Evolutionary conservation across 2,888 invertebrate species (phyloP), one percentile per base, ranked within the genome.

Genomic region (Drosophila engyochracea): DNA sequence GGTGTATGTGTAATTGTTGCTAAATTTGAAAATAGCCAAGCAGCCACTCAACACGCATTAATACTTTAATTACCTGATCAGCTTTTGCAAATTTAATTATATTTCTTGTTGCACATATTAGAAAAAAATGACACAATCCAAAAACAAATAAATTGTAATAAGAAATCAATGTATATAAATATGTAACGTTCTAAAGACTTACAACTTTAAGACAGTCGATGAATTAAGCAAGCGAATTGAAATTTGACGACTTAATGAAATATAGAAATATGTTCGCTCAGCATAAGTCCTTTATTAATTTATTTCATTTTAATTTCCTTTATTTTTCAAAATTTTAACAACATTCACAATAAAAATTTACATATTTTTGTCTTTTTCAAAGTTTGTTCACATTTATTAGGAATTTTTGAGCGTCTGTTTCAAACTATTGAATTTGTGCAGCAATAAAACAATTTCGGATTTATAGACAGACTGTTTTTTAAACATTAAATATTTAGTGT

Each of bases 41-140:
- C 63, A 35, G 49, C 47, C 53, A 47, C 76, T 67, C 67, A 64
- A 66, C 57, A 44, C 60, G 47, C 64, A 60, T 64, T 75, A 70
- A 64, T 35, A 51, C 58, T 63, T 51, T 67, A 58, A 67, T 63
- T 76, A 58, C 47, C 22, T 2, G 16, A 4, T 4, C 9, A 9
- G 16, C 25, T 16, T 25, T 25, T 9, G 16, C 47, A 16, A 47
- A 25, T 25, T 9, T 4, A 16, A 16, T 25, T 25, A 2, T 16
- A 25, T 9, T 47, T 47, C 19, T 22, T 44, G 22, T 5, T 44
- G n/a, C 44, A 22, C 44, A 44, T 22, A 16, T 16, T 16, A 9
- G 16, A 25, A 22, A 4, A 9, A 9, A 47, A 16, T 47, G 0
- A 1, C 4, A 5, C 4, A 41, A 12, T 5, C 16, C 16, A 12